A percentile compares a stretch with the other conserved stretches of the same genome.
Conservation (phyloP, 2,113 vertebrate genomes). For the Catharus minimus region DNA sequence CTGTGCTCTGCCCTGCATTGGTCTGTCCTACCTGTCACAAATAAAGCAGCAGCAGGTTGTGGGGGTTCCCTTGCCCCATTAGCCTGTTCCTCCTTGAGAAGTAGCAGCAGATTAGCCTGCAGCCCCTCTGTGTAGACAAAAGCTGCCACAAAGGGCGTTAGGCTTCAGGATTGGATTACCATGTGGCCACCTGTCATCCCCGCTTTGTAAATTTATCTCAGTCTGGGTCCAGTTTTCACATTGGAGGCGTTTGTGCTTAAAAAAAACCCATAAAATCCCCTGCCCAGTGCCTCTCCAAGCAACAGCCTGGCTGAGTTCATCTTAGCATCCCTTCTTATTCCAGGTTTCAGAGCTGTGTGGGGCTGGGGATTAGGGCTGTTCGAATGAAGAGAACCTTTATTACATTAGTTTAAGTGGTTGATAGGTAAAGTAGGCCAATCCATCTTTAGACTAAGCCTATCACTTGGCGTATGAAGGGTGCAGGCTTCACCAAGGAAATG, state of each 20-base stretch:
- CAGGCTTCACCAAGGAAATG: neutral
- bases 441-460: conserved; percentile 69
- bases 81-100: neutral
- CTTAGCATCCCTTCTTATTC: neutral
- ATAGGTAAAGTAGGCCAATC: conserved; percentile 76
- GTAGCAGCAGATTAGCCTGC: conserved; percentile 55
- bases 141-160: conserved; percentile 63
- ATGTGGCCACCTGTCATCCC: conserved; percentile 59
- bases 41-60: neutral
- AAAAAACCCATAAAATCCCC: neutral
- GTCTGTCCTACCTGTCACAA: neutral
- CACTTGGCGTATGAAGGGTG: conserved; percentile 29
- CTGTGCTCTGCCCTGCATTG: accelerated
- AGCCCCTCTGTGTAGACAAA: conserved; percentile 58
- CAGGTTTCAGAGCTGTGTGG: neutral
- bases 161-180: conserved; percentile 63
- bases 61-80: neutral
- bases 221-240: neutral
- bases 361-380: conserved; percentile 22
- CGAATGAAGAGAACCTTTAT: conserved; percentile 1
- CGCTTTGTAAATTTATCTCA: conserved; percentile 11
- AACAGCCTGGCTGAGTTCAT: neutral
- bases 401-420: conserved; percentile 69
- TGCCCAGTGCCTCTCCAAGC: neutral
- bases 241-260: neutral